phyloP scores from a whole-genome alignment of 2,797 vertebrate species.

The Yasuhikotakia modesta region DNA sequence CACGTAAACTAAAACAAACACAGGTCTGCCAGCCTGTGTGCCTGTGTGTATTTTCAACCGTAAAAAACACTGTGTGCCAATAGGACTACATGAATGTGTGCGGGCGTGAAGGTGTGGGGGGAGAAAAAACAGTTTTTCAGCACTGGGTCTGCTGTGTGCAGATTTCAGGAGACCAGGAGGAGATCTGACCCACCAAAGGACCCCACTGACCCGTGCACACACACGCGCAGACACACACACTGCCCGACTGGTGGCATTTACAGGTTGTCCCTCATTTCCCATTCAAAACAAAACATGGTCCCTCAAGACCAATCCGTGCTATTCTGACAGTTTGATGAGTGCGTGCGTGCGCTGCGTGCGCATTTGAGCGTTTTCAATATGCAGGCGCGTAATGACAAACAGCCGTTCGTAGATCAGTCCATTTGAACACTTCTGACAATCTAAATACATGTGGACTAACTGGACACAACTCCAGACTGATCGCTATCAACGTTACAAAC shows the following conservation, averaged over 20 bases:
- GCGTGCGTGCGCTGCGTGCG: constrained; percentile 11
- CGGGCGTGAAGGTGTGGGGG: constrained; percentile 1
- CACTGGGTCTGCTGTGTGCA: not conserved
- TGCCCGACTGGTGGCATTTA: constrained; percentile 16
- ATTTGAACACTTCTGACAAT: constrained; percentile 23
- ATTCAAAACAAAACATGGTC: constrained; percentile 47
- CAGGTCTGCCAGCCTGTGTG: constrained; percentile 3
- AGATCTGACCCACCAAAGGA: constrained; percentile 3
- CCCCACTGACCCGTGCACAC: not conserved
- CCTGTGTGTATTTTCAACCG: constrained; percentile 32
- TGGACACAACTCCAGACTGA: constrained; percentile 22
- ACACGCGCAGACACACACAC: constrained; percentile 18
- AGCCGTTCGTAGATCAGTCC: constrained; percentile 24
- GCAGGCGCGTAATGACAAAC: constrained; percentile 15
- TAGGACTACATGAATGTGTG: constrained; percentile 20
- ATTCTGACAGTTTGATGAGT: constrained; percentile 40
- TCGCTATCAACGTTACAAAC: constrained; percentile 48
- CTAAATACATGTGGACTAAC: constrained; percentile 34
- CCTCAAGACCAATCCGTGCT: constrained; percentile 39
- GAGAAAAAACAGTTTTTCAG: not conserved
- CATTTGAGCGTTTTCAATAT: constrained; percentile 9
- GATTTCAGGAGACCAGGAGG: constrained; percentile 19
- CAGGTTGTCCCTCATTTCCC: constrained; percentile 31
- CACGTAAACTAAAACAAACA: constrained; percentile 50
- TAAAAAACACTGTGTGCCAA: constrained; percentile 10